Percentiles rank a stretch among this genome's conserved stretches.
Conservation (phyloP, 2,888 invertebrate species). For the Drosophila prostipennis region DNA sequence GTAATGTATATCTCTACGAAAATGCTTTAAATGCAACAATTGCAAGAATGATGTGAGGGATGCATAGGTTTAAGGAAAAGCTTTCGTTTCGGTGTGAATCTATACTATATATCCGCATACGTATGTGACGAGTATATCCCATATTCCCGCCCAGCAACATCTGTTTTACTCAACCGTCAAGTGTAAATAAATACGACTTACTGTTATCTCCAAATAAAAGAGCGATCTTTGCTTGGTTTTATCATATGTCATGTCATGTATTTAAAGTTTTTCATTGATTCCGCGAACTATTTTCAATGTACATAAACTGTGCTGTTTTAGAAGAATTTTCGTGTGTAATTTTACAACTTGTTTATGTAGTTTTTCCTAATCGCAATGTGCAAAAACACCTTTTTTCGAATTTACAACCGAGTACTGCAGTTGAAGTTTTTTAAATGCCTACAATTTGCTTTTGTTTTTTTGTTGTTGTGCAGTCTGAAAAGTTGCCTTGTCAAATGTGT, state of each 20-base stretch:
- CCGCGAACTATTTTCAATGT: conserved; percentile 44
- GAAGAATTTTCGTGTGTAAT: conserved; percentile 44
- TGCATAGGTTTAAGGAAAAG: conserved; percentile 19
- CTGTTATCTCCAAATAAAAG: conserved; percentile 54
- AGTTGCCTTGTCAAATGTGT: conserved; percentile 57
- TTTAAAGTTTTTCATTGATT: conserved; percentile 40
- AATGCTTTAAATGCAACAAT: conserved; percentile 75
- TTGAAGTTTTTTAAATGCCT: conserved; percentile 61
- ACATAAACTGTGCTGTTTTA: conserved; percentile 66
- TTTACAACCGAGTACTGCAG: conserved; percentile 51
- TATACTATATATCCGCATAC: conserved; percentile 29
- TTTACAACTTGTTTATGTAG: conserved; percentile 42
- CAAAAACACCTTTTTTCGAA: conserved; percentile 26
- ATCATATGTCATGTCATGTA: conserved; percentile 63
- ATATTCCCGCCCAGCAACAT: conserved; percentile 14
- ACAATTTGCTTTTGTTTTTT: conserved; percentile 37
- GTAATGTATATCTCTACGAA: conserved; percentile 45
- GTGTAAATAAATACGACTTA: conserved; percentile 68
- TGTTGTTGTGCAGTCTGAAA: conserved; percentile 72
- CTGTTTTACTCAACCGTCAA: conserved; percentile 47
- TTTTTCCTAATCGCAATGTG: conserved; percentile 25
- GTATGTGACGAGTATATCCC: conserved; percentile 20
- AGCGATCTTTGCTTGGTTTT: conserved; percentile 32
- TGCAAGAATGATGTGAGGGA: conserved; percentile 50
- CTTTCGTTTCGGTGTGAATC: conserved; percentile 29